Evolutionary conservation across 2,888 invertebrate species (phyloP).

Genomic region (Hypercompe scribonia): DNA sequence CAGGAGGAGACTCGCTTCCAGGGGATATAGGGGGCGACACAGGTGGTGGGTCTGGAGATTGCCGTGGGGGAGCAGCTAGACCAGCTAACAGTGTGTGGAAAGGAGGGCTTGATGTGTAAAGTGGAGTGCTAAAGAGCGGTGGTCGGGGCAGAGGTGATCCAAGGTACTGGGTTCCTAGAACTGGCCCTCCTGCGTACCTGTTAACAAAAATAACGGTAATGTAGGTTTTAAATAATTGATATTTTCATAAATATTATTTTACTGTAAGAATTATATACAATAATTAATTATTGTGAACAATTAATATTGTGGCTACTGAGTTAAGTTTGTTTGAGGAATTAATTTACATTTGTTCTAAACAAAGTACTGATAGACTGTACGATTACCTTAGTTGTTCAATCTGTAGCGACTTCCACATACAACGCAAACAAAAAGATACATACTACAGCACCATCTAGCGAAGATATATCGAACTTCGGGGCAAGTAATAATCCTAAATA

Average conservation of each 20-base stretch:
- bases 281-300: too few relatives aligned
- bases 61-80: conserved; percentile 81
- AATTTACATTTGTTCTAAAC: neutral
- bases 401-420: too few relatives aligned
- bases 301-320: neutral
- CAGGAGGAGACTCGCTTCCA: conserved; percentile 83
- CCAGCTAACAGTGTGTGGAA: conserved; percentile 81
- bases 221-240: neutral
- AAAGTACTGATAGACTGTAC: neutral
- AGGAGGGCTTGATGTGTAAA: conserved; percentile 87
- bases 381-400: too few relatives aligned
- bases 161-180: conserved; percentile 84
- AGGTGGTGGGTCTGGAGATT: conserved; percentile 78
- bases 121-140: conserved; percentile 88
- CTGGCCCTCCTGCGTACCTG: conserved; percentile 77
- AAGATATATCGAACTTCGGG: too few relatives aligned
- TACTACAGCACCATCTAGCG: too few relatives aligned
- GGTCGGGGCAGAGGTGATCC: conserved; percentile 79
- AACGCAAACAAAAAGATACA: too few relatives aligned
- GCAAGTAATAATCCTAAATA: too few relatives aligned
- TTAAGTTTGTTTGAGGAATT: neutral
- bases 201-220: conserved; percentile 27
- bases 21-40: conserved; percentile 86
- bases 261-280: too few relatives aligned
- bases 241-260: too few relatives aligned